These are phyloP conservation scores for Ostrea denselamellosa DNA, from an alignment of 1,140 invertebrate genomes.

Conservation along the genomic window DNA sequence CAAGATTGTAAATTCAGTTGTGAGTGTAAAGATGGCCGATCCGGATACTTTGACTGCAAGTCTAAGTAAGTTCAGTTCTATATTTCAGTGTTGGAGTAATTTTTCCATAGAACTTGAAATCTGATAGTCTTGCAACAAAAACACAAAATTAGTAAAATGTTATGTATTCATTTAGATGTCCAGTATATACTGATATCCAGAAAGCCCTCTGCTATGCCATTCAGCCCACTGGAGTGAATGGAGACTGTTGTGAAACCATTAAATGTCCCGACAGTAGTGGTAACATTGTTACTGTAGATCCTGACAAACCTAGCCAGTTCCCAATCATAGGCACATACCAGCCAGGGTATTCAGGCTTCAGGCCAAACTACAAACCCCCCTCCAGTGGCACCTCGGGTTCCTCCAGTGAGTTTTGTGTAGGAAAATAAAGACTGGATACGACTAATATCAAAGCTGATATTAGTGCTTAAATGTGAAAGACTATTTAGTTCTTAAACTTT, in stretches of 20 bases:
- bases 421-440: no score
- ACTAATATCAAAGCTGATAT: no score
- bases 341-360: constrained; percentile 53
- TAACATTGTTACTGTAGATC: constrained; percentile 35
- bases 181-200: constrained; percentile 60
- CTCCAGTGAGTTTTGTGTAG: background rate
- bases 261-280: constrained; percentile 44
- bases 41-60: constrained; percentile 64
- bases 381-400: background rate
- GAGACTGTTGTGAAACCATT: constrained; percentile 48
- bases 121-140: background rate
- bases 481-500: no score
- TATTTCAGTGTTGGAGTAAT: no score
- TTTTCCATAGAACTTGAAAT: background rate
- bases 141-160: background rate
- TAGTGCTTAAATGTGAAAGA: no score
- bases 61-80: constrained; percentile 57
- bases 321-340: constrained; percentile 46
- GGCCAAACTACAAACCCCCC: constrained; percentile 45
- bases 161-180: constrained; percentile 56
- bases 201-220: constrained; percentile 37
- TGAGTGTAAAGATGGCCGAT: constrained; percentile 59
- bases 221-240: background rate
- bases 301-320: constrained; percentile 7
- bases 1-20: constrained; percentile 65